Evolutionary conservation across 2,113 vertebrate genomes (phyloP).

Genomic region (Takifugu flavidus): DNA sequence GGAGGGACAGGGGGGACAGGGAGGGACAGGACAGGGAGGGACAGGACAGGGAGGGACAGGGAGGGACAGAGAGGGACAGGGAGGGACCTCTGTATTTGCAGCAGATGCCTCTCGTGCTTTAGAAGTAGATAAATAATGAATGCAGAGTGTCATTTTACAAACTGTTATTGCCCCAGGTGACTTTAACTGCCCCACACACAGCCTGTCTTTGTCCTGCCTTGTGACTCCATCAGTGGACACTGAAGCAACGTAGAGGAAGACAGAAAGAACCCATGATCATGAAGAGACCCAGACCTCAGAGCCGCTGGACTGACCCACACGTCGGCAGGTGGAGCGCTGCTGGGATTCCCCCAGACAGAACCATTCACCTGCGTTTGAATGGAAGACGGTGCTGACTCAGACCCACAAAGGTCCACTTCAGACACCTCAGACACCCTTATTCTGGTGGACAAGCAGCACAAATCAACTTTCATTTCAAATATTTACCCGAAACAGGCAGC

Average conservation of each 20-base stretch:
- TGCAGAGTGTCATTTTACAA: conserved; percentile 14
- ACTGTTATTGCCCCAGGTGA: conserved; percentile 27
- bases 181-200: conserved; percentile 40
- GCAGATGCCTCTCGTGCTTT: background rate
- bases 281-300: conserved; percentile 12
- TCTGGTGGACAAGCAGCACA: background rate
- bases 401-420: background rate
- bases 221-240: conserved; percentile 54
- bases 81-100: background rate
- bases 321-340: conserved; percentile 40
- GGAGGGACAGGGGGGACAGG: too few species aligned
- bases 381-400: conserved; percentile 2
- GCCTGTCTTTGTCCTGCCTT: conserved; percentile 55
- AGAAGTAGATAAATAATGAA: conserved; percentile 9
- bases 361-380: conserved; percentile 70
- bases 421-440: background rate
- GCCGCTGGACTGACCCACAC: conserved; percentile 35
- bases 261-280: conserved; percentile 45
- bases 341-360: conserved; percentile 78
- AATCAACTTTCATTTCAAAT: conserved; percentile 16
- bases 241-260: conserved; percentile 23
- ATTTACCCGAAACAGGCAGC: conserved; percentile 50
- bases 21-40: too few species aligned
- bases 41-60: too few species aligned
- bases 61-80: background rate